Base-by-base conservation (phyloP, 2,888 invertebrate genomes). In the Tinea semifulvella region DNA sequence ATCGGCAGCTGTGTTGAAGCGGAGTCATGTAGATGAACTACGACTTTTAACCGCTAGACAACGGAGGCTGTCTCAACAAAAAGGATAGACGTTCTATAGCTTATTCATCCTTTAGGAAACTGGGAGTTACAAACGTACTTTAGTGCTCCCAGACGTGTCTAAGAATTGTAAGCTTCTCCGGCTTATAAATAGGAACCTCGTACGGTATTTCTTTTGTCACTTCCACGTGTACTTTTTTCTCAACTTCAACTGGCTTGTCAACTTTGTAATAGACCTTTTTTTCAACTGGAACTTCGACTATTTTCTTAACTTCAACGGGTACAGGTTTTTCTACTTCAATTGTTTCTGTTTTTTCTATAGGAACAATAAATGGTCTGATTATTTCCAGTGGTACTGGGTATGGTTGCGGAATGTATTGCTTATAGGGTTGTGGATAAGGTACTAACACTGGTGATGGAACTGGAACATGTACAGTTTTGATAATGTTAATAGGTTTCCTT, bases 91-190 rank as follows among this genome's bases (percentile, higher is more conserved):
- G n/a, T n/a, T n/a, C n/a, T n/a, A n/a, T n/a, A n/a, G n/a, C n/a
- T n/a, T n/a, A n/a, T n/a, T n/a, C n/a, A n/a, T n/a, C n/a, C n/a
- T n/a, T n/a, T n/a, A n/a, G n/a, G n/a, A n/a, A n/a, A n/a, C n/a
- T n/a, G n/a, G n/a, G n/a, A n/a, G n/a, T n/a, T n/a, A n/a, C n/a
- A n/a, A n/a, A n/a, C n/a, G n/a, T n/a, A 17, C 2, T 5, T 55
- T 52, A 65, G 49, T 68, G 58, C 48, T 67, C 59, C 71, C 69
- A 70, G 39, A 63, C 50, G 42, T 65, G 71, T 45, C 64, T 58
- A 16, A 68, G 49, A 38, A 66, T 57, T 13, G 60, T 58, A 22
- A 61, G 46, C 47, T 58, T 65, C 11, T 66, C 59, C 3, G 57
- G 52, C 43, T 56, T 60, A 17, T 53, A 53, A 10, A 54, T 47